phyloP scores from a whole-genome alignment of 2,888 invertebrate species.

The Taphrorychus bicolor region DNA sequence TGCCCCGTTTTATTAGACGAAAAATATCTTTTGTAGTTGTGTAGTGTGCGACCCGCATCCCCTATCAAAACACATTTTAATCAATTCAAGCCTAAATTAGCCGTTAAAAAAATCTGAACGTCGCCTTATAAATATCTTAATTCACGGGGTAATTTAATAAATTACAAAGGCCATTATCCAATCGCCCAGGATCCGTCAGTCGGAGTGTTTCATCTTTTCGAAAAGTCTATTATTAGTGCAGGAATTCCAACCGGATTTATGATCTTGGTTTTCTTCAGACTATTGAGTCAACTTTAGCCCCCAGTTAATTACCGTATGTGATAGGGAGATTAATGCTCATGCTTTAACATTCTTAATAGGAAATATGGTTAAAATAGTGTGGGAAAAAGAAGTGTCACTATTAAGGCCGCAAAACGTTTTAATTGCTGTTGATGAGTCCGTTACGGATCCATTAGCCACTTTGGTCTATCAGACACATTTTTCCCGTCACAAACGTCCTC shows the following conservation, averaged over 20 bases:
- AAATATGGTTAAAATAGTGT: neutral
- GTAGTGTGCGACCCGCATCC: slow-evolving; percentile 31
- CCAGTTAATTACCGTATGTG: neutral
- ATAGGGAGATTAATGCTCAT: neutral
- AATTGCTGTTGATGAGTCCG: slow-evolving; percentile 1
- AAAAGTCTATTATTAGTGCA: slow-evolving; percentile 31
- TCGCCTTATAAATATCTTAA: slow-evolving; percentile 35
- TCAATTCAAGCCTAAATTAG: slow-evolving; percentile 27
- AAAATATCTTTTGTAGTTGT: neutral
- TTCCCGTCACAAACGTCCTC: neutral
- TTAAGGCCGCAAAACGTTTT: neutral
- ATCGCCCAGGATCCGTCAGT: slow-evolving; percentile 28
- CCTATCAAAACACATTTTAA: slow-evolving; percentile 32
- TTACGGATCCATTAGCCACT: slow-evolving; percentile 1
- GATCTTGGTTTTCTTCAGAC: slow-evolving; percentile 7
- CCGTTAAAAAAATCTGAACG: slow-evolving; percentile 35
- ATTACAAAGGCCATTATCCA: slow-evolving; percentile 39
- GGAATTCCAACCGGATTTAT: slow-evolving; percentile 30
- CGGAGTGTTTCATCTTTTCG: slow-evolving; percentile 36
- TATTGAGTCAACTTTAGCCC: slow-evolving; percentile 6
- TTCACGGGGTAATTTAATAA: slow-evolving; percentile 36
- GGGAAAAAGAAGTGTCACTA: neutral
- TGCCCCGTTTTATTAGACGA: neutral
- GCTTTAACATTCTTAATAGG: neutral
- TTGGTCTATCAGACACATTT: slow-evolving; percentile 1